Evolutionary conservation across 1,140 invertebrate genomes (phyloP), one percentile per base, ranked within the genome.

Genomic region (Cryptotermes secundus): DNA sequence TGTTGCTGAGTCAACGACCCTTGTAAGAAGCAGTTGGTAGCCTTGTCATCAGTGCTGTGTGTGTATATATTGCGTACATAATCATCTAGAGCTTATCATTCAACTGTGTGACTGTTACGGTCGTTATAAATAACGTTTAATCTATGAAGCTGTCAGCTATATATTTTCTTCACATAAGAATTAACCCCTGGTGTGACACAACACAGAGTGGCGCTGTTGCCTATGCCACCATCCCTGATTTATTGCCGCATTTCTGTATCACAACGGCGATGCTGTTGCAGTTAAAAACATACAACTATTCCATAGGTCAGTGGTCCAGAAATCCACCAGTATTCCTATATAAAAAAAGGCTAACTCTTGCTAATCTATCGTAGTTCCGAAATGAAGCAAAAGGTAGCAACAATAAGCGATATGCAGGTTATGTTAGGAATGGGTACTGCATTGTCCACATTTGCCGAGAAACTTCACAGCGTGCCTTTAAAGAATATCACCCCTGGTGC

Each of bases 71-170:
- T n/a, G 22, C 53, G 53, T 6, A 59, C 53, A 22, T 59, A 72
- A n/a, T 72, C 59, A 72, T 72, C 59, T n/a, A 14, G 26, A 31
- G 4, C 59, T 72, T 72, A 72, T 72, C 59, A 72, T n/a, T 72
- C 26, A 1, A 14, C 26, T n/a, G 59, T 72, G n/a, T 16, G 16
- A 72, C 26, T n/a, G 59, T 31, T n/a, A 72, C 59, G 6, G 14
- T n/a, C 59, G 26, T 72, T 31, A 72, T 72, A 72, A 72, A 72
- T 72, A 31, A 72, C 59, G 59, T 72, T 72, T 72, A 72, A 72
- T 72, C 59, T 72, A 31, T 72, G 59, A 31, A 31, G 14, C 26
- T 31, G 59, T 72, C 59, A 72, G 59, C 59, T 72, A 31, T 72
- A 31, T 72, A 59, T 72, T 72, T 72, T 31, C 16, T 31, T 10